Evolutionary conservation across 2,113 vertebrate species (phyloP).

Genomic region (Myiozetetes cayanensis): DNA sequence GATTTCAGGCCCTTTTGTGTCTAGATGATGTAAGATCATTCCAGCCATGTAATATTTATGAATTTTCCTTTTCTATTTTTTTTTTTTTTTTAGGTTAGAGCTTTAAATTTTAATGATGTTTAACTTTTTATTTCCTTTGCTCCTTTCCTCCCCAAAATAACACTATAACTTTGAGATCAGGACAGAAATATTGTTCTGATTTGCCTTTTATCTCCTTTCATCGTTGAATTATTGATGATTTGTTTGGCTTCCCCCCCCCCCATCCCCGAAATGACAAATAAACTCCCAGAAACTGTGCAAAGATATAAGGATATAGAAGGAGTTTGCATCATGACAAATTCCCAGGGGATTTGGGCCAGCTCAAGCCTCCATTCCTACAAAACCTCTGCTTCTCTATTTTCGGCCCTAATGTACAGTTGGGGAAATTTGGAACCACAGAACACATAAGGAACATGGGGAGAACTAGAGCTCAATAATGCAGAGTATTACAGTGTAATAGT

Average conservation of each 20-base stretch:
- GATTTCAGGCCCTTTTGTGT: background rate
- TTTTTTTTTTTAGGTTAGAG: background rate
- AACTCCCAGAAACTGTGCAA: background rate
- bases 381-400: background rate
- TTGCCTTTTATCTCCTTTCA: slow-evolving; percentile 44
- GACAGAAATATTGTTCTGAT: slow-evolving; percentile 33
- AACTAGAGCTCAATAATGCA: background rate
- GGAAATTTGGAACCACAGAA: background rate
- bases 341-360: background rate
- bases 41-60: slow-evolving; percentile 8
- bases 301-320: background rate
- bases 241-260: background rate
- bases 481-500: background rate
- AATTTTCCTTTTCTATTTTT: background rate
- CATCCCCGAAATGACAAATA: slow-evolving; percentile 2
- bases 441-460: background rate
- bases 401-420: too few species aligned
- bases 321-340: background rate
- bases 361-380: background rate
- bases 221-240: slow-evolving; percentile 52
- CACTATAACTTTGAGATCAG: background rate
- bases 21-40: background rate
- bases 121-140: slow-evolving; percentile 45
- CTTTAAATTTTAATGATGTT: slow-evolving; percentile 55
- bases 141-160: slow-evolving; percentile 40